Conservation (phyloP, 2,113 vertebrate species). For the Semicossyphus pulcher region DNA sequence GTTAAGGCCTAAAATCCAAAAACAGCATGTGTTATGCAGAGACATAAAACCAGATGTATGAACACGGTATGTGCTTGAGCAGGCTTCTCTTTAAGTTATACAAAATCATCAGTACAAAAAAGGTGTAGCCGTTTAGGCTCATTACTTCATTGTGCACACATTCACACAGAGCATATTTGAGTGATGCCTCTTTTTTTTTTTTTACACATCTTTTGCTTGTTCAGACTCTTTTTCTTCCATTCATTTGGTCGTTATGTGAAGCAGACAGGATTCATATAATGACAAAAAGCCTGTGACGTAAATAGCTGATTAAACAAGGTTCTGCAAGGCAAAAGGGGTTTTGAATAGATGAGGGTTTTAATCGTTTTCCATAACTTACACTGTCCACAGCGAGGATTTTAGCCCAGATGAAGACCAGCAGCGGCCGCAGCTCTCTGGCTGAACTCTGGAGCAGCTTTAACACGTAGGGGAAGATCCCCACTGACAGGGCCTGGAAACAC, state of each 20-base stretch:
- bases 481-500: slow-evolving; percentile 90
- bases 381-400: slow-evolving; percentile 99
- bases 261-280: neutral
- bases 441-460: slow-evolving; percentile 98
- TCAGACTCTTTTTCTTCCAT: neutral
- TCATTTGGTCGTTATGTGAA: no score
- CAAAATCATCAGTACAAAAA: slow-evolving; percentile 1
- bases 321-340: neutral
- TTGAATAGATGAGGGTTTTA: neutral
- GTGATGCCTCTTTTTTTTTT: neutral
- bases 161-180: no score
- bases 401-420: slow-evolving; percentile 99
- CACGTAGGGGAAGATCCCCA: slow-evolving; percentile 98
- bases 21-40: no score
- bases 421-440: slow-evolving; percentile 93
- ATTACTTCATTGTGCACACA: neutral
- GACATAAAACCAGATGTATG: neutral
- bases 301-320: neutral
- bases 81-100: neutral
- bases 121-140: neutral
- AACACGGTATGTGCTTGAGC: neutral
- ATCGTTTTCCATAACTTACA: slow-evolving; percentile 83
- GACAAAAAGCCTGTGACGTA: neutral
- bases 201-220: no score
- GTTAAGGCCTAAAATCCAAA: no score